These are phyloP conservation scores for Magallana ariakensis DNA, from an alignment of 1,140 invertebrate species.

Conservation along the genomic window DNA sequence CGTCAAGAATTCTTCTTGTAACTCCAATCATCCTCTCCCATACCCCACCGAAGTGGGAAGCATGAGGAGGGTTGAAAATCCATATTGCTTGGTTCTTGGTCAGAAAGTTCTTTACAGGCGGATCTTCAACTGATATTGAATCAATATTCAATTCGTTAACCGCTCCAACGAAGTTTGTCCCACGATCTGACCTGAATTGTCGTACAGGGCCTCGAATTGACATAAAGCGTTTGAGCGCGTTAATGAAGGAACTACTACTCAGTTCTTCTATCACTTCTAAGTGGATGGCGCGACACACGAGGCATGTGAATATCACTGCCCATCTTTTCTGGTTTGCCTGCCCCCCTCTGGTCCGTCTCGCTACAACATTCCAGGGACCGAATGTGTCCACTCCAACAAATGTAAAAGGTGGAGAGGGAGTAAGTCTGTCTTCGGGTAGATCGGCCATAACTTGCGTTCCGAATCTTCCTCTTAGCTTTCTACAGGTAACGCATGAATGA, in stretches of 20 bases:
- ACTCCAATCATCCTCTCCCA: constrained; percentile 41
- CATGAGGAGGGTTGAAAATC: constrained; percentile 51
- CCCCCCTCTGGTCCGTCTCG: constrained; percentile 22
- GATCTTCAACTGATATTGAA: constrained; percentile 17
- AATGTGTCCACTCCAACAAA: constrained; percentile 39
- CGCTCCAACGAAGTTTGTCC: constrained; percentile 62
- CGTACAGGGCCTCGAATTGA: constrained; percentile 7
- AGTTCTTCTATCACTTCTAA: constrained; percentile 56
- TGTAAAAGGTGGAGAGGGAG: constrained; percentile 43
- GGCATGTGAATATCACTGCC: constrained; percentile 57
- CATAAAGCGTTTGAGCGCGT: constrained; percentile 49
- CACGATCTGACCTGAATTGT: constrained; percentile 48
- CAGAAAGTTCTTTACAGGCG: neutral
- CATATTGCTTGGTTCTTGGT: neutral
- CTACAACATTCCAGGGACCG: constrained; percentile 40
- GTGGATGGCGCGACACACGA: constrained; percentile 45
- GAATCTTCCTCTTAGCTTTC: neutral
- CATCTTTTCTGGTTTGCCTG: constrained; percentile 43
- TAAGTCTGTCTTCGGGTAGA: constrained; percentile 41
- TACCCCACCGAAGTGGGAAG: constrained; percentile 51
- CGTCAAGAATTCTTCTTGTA: constrained; percentile 42
- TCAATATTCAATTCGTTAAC: neutral
- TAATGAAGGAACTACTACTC: constrained; percentile 58
- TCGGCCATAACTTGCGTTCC: constrained; percentile 39
- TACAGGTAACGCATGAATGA: constrained; percentile 33